These are phyloP conservation scores for Glyptemys insculpta DNA, from an alignment of 2,797 vertebrate genomes.

Conservation along the genomic window DNA sequence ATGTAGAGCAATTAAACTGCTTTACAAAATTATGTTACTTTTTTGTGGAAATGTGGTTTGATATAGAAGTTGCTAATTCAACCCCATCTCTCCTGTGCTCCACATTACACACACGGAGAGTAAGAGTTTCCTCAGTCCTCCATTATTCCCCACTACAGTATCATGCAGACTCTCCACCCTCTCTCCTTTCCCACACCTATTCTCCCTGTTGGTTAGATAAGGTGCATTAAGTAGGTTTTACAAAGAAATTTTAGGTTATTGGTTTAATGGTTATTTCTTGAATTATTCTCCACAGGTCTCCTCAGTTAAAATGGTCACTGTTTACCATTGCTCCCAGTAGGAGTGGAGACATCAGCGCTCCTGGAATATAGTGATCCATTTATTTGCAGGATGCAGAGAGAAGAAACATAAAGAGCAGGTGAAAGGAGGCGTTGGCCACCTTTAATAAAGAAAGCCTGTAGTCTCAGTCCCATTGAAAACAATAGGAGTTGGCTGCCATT, in stretches of 20 bases:
- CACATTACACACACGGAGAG: background rate
- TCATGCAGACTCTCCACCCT: too few relatives aligned
- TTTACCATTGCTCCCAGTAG: background rate
- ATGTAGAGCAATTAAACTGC: background rate
- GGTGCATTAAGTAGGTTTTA: background rate
- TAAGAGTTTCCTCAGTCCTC: background rate
- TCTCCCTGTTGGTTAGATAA: background rate
- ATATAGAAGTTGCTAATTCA: background rate
- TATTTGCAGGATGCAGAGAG: background rate
- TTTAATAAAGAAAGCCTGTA: background rate
- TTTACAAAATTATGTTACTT: background rate
- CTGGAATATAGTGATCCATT: background rate
- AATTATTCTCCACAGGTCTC: background rate
- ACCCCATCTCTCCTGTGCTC: background rate
- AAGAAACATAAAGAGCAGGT: background rate
- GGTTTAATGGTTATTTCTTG: background rate
- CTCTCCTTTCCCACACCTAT: background rate
- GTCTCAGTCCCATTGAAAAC: background rate
- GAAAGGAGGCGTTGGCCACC: background rate
- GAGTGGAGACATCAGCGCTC: rapidly evolving
- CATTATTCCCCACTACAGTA: background rate
- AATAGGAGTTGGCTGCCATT: background rate
- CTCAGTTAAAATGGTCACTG: background rate
- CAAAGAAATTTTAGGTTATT: background rate
- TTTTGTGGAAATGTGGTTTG: background rate